phyloP scores from a whole-genome alignment of 2,797 vertebrate species.

The Dromococcyx pavoninus region DNA sequence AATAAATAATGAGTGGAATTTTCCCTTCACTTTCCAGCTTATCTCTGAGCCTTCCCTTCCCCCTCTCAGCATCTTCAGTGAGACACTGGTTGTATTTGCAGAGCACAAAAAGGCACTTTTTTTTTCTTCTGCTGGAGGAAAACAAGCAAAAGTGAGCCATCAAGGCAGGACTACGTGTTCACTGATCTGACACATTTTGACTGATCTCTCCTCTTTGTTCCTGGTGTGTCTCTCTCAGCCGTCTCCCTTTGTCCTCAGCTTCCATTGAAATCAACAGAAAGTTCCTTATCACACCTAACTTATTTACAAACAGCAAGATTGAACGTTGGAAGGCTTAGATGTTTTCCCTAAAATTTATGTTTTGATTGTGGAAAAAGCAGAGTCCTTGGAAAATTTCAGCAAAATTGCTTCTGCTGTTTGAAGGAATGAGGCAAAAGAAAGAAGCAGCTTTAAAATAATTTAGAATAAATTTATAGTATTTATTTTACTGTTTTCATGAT shows the following conservation, averaged over 20 bases:
- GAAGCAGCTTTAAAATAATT: neutral
- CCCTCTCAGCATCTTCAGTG: neutral
- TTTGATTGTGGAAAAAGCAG: neutral
- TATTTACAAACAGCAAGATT: neutral
- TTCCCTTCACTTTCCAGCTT: slow-evolving; percentile 1
- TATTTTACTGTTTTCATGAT: neutral
- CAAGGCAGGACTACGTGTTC: neutral
- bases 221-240: neutral
- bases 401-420: neutral
- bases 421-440: neutral
- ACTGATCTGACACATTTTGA: slow-evolving; percentile 19
- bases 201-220: neutral
- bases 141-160: neutral
- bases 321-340: neutral
- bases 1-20: slow-evolving; percentile 34
- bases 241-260: neutral
- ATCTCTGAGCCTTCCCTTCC: neutral
- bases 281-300: neutral
- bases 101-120: neutral
- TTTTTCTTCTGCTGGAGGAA: neutral
- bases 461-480: neutral
- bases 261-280: neutral
- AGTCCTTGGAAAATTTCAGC: neutral
- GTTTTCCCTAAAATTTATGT: neutral
- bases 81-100: neutral